These are phyloP conservation scores for Coelopa pilipes DNA, from an alignment of 2,888 invertebrate species.

Conservation along the genomic window DNA sequence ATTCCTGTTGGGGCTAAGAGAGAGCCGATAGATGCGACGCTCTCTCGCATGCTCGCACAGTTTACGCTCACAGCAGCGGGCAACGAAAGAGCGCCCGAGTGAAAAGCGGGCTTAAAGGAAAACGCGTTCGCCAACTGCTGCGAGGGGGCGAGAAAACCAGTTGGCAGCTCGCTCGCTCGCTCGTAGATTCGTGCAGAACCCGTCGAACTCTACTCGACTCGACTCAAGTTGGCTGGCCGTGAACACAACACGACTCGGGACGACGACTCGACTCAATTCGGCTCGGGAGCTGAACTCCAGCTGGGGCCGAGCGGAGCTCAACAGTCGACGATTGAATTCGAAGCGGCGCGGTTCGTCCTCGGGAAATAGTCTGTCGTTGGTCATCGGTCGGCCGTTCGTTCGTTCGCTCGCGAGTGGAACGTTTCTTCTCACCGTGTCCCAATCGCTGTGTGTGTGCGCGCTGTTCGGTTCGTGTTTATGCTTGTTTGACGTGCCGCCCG, in stretches of 20 bases:
- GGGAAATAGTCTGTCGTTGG: neutral
- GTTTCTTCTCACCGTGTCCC: neutral
- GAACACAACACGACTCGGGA: too few relatives aligned
- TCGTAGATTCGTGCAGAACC: neutral
- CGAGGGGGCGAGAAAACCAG: conserved; percentile 11
- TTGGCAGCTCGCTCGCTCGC: neutral
- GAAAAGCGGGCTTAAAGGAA: conserved; percentile 9
- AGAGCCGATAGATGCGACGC: neutral
- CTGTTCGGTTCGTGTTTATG: conserved; percentile 33
- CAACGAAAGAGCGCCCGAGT: neutral
- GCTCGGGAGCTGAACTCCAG: neutral
- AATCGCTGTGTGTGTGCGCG: too few relatives aligned
- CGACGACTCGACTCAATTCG: too few relatives aligned
- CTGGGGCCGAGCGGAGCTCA: conserved; percentile 6
- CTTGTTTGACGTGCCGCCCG: conserved; percentile 34
- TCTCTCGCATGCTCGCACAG: neutral
- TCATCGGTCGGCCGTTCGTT: too few relatives aligned
- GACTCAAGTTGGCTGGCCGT: too few relatives aligned
- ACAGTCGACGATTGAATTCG: conserved; percentile 46
- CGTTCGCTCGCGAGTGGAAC: conserved; percentile 6
- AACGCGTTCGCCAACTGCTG: neutral
- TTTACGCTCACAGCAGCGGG: neutral
- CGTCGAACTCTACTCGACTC: too few relatives aligned
- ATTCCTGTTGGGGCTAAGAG: neutral
- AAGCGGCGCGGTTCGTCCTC: conserved; percentile 44